Evolutionary conservation across 2,888 invertebrate genomes (phyloP), one percentile per base, ranked within the genome.

Genomic region (Phanerotoma sp.): DNA sequence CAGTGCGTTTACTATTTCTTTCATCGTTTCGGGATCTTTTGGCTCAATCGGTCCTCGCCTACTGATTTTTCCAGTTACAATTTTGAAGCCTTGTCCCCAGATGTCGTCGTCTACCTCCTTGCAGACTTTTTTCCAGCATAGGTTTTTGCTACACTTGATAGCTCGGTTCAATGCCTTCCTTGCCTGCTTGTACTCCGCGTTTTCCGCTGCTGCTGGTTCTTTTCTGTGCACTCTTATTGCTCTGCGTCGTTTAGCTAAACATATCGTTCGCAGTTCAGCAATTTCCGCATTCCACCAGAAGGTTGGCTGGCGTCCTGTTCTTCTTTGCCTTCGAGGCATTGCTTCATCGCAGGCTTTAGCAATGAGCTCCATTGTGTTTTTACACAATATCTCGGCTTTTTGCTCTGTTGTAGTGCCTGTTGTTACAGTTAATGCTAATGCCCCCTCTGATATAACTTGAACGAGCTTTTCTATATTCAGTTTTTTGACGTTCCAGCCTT

Each of bases 201-300:
- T 2, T 30, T 10, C 10, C 30, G 30, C 30, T 11, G 7, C 11
- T 30, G 7, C 11, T 10, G 30, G 10, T 3, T 11, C 11, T 11
- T 3, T 7, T 7, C 11, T 7, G 10, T 49, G 30, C 7, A 33
- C 54, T 21, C 60, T 44, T 22, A 61, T 54, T 0, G 48, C 59
- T 3, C 28, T 33, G 46, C 62, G 47, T 44, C 61, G 16, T 1
- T 11, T 15, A 30, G 51, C 40, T 7, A 60, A 44, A 11, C 62
- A 63, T 7, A 5, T 35, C 32, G 33, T 57, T 5, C 65, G 38
- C 9, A 63, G 58, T 4, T 56, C 61, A 7, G 61, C 59, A 20
- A 64, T 65, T 20, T 64, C 61, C 11, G 49, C 46, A 25, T 54
- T 62, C 66, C 65, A 65, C 65, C 64, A 64, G 51, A 63, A 61